phyloP scores from a whole-genome alignment of 2,888 invertebrate genomes.

The Acanthococcus lagerstroemiae region DNA sequence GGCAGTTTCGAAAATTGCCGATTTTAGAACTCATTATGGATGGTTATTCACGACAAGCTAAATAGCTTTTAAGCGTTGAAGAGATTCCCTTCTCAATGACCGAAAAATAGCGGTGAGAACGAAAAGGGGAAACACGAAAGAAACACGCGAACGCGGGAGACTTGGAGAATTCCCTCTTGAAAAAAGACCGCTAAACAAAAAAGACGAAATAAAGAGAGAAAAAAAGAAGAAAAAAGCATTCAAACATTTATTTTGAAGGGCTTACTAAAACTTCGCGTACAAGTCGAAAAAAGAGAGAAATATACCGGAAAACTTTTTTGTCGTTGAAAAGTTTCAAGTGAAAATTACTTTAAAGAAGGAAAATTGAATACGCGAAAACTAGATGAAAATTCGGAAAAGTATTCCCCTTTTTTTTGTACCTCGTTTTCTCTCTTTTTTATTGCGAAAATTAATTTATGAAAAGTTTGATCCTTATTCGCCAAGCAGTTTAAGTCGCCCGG shows the following conservation, averaged over 20 bases:
- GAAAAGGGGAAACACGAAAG: background rate
- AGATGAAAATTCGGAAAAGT: background rate
- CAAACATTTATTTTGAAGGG: too few species aligned
- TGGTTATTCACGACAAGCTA: too few species aligned
- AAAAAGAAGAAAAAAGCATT: background rate
- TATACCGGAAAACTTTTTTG: background rate
- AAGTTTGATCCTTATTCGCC: too few species aligned
- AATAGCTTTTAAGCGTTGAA: too few species aligned
- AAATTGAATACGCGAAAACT: background rate
- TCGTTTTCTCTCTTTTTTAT: too few species aligned
- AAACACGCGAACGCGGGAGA: background rate
- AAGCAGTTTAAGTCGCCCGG: too few species aligned
- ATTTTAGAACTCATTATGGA: too few species aligned
- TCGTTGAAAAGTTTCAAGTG: background rate
- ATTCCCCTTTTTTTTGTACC: background rate
- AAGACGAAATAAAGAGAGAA: background rate
- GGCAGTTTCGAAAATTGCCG: too few species aligned
- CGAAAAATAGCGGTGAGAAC: too few species aligned
- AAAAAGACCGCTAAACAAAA: background rate
- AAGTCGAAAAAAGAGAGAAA: too few species aligned
- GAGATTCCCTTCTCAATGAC: too few species aligned
- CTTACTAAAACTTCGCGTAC: background rate
- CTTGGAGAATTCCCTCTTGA: background rate
- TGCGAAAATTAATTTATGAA: too few species aligned
- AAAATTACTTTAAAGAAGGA: background rate